Evolutionary conservation across 1,140 invertebrate species (phyloP).

Genomic region (Melitaea cinxia): DNA sequence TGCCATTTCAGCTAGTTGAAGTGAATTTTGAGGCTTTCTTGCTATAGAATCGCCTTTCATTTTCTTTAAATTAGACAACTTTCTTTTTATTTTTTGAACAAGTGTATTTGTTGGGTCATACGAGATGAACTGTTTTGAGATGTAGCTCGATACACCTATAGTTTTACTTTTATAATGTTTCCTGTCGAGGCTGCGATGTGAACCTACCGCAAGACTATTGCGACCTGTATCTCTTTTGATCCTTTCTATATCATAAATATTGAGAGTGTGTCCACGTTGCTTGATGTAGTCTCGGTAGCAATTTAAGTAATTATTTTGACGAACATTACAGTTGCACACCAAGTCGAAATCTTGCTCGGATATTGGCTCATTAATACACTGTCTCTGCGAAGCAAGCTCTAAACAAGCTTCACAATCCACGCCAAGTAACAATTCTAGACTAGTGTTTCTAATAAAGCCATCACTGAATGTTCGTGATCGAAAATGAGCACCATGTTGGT

Average conservation of each 20-base stretch:
- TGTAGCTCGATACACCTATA: constrained; percentile 74
- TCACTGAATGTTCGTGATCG: constrained; percentile 78
- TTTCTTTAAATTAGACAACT: constrained; percentile 78
- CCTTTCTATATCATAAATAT: constrained; percentile 73
- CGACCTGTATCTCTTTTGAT: constrained; percentile 67
- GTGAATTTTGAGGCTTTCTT: constrained; percentile 73
- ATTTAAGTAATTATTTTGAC: constrained; percentile 71
- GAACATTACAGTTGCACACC: constrained; percentile 76
- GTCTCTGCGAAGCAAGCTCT: constrained; percentile 64
- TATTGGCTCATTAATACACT: constrained; percentile 65
- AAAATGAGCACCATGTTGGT: constrained; percentile 60
- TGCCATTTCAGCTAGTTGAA: constrained; percentile 75
- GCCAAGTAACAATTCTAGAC: constrained; percentile 75
- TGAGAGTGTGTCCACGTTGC: constrained; percentile 66
- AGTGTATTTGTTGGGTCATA: constrained; percentile 75
- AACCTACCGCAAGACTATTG: constrained; percentile 56
- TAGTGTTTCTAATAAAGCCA: constrained; percentile 78
- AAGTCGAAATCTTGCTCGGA: constrained; percentile 72
- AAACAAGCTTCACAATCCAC: constrained; percentile 78
- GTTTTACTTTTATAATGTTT: constrained; percentile 77
- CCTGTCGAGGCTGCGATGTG: constrained; percentile 78
- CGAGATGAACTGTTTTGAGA: constrained; percentile 77
- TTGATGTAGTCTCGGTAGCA: constrained; percentile 59
- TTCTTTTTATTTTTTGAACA: constrained; percentile 79
- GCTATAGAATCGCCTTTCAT: constrained; percentile 73